phyloP scores from a whole-genome alignment of 2,797 vertebrate genomes.

The Sarcoramphus papa region DNA sequence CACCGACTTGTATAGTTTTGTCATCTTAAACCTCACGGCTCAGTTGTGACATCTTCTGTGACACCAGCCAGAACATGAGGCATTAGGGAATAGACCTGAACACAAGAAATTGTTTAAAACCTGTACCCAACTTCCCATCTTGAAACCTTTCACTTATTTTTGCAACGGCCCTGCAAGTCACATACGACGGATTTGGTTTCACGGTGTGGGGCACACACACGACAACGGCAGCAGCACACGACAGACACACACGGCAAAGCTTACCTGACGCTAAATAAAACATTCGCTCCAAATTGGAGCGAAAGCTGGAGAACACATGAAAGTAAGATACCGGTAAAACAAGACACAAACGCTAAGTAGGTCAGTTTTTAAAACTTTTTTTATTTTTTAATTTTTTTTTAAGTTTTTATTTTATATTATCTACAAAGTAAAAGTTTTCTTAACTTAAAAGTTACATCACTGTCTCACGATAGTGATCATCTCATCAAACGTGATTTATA shows the following conservation, averaged over 20 bases:
- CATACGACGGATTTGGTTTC: fast-evolving
- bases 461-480: conserved; percentile 88
- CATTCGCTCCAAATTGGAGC: fast-evolving
- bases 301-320: fast-evolving
- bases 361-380: conserved; percentile 99
- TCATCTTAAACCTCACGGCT: no score
- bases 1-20: fast-evolving
- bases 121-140: background rate
- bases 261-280: background rate
- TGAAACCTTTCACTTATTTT: background rate
- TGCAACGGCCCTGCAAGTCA: background rate
- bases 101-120: background rate
- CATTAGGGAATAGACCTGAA: fast-evolving
- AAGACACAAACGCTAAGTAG: conserved; percentile 36
- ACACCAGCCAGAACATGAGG: fast-evolving
- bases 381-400: conserved; percentile 96
- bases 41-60: fast-evolving
- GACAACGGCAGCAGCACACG: background rate
- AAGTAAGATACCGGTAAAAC: background rate
- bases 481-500: conserved; percentile 94
- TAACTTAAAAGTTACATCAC: conserved; percentile 99
- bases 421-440: conserved; percentile 99
- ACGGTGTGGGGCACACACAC: fast-evolving
- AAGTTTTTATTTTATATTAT: conserved; percentile 99
- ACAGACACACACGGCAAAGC: background rate